Evolutionary conservation across 2,797 vertebrate genomes (phyloP).

Genomic region (Ataeniobius toweri): DNA sequence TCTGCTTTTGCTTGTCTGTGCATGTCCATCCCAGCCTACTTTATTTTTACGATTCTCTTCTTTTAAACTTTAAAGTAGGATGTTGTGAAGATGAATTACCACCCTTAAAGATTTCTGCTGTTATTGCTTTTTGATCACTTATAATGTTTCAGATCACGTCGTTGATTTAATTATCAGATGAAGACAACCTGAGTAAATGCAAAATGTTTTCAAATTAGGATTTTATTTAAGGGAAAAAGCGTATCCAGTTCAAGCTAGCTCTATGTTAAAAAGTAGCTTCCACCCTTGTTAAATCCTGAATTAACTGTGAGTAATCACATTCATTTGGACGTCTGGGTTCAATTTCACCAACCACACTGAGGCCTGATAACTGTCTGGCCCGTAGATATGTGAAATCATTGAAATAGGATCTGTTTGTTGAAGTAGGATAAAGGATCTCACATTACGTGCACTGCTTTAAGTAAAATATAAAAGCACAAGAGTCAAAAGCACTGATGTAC

Average conservation of each 20-base stretch:
- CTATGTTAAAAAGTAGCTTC: not conserved
- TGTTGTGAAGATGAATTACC: not conserved
- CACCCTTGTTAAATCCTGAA: too few species aligned
- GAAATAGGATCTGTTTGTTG: not conserved
- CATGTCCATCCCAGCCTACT: not conserved
- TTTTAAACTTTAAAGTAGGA: not conserved
- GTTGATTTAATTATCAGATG: not conserved
- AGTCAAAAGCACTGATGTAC: not conserved
- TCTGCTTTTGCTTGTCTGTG: constrained; percentile 2
- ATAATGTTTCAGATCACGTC: not conserved
- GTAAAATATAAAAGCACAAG: not conserved
- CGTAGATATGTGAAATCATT: not conserved
- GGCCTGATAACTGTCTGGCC: not conserved
- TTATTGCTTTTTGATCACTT: not conserved
- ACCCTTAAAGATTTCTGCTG: not conserved
- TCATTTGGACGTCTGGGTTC: not conserved
- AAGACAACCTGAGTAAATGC: too few species aligned
- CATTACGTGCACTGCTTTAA: not conserved
- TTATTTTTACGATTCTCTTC: not conserved
- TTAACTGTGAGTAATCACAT: not conserved
- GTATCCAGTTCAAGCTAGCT: not conserved
- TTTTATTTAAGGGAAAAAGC: not conserved
- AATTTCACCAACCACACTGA: not conserved
- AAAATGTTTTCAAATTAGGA: too few species aligned
- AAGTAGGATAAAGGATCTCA: not conserved